Percentiles rank a stretch among this genome's conserved stretches.
phyloP scores from a whole-genome alignment of 2,113 vertebrate genomes.

The Corythaixoides concolor region DNA sequence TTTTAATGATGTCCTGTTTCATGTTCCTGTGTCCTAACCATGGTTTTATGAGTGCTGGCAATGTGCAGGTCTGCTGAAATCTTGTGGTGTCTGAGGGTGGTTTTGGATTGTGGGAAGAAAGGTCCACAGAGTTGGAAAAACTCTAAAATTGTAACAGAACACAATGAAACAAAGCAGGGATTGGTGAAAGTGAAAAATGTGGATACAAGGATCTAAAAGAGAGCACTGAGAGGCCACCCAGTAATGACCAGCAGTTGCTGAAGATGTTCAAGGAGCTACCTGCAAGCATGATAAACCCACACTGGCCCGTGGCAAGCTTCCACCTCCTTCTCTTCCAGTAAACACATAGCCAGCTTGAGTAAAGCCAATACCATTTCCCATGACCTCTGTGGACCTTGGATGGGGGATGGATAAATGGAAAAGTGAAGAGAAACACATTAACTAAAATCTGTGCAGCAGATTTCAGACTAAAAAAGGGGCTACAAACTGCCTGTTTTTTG shows the following conservation, averaged over 20 bases:
- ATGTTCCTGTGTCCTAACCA: background rate
- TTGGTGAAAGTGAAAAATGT: background rate
- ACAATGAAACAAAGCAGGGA: background rate
- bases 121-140: background rate
- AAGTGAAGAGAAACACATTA: background rate
- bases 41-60: background rate
- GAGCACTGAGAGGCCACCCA: background rate
- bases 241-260: no score
- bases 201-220: background rate
- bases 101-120: background rate
- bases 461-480: background rate
- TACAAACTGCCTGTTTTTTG: background rate
- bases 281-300: background rate
- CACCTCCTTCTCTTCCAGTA: background rate
- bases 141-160: background rate
- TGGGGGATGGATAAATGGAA: background rate
- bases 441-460: background rate
- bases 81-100: background rate
- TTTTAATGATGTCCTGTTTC: background rate
- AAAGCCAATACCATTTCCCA: background rate
- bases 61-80: background rate
- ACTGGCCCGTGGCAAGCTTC: background rate
- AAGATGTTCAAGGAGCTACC: background rate
- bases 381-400: background rate
- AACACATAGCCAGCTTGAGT: background rate